Conservation (phyloP, 2,888 invertebrate species). For the Pharmacophagus antenor region DNA sequence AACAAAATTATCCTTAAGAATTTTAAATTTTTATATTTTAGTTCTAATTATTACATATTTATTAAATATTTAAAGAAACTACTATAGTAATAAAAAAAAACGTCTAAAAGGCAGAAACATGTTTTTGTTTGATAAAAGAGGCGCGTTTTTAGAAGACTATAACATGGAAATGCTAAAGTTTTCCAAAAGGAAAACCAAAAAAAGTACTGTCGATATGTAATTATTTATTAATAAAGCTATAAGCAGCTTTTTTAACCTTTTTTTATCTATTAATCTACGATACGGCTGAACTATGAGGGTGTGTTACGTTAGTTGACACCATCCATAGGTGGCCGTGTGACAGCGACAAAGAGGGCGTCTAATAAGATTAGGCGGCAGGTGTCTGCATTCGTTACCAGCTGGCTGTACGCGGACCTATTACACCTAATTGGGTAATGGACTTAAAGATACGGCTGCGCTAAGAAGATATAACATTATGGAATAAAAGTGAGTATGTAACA, state of each 20-base stretch:
- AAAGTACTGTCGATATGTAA: background rate
- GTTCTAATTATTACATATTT: background rate
- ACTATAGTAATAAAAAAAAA: background rate
- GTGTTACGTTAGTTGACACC: conserved; percentile 31
- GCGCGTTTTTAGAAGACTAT: too few relatives aligned
- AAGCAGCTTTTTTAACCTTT: background rate
- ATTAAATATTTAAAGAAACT: background rate
- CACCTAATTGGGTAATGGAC: conserved; percentile 57
- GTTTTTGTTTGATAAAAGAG: too few relatives aligned
- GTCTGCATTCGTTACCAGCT: conserved; percentile 57
- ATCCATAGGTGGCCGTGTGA: conserved; percentile 30
- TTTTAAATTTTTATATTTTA: background rate
- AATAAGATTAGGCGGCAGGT: conserved; percentile 59
- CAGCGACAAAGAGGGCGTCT: conserved; percentile 41
- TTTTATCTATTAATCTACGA: conserved; percentile 18
- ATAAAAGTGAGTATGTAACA: conserved; percentile 32
- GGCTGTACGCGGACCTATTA: conserved; percentile 45
- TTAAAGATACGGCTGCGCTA: conserved; percentile 33
- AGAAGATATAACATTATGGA: conserved; percentile 34
- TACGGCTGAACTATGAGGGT: conserved; percentile 6
- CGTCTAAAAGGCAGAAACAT: too few relatives aligned
- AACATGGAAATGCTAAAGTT: too few relatives aligned
- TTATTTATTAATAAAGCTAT: background rate
- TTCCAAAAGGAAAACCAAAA: too few relatives aligned
- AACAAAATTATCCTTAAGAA: too few relatives aligned